Percentiles rank a stretch among this genome's conserved stretches.
phyloP scores from a whole-genome alignment of 1,140 invertebrate species.

The Gryllus bimaculatus region DNA sequence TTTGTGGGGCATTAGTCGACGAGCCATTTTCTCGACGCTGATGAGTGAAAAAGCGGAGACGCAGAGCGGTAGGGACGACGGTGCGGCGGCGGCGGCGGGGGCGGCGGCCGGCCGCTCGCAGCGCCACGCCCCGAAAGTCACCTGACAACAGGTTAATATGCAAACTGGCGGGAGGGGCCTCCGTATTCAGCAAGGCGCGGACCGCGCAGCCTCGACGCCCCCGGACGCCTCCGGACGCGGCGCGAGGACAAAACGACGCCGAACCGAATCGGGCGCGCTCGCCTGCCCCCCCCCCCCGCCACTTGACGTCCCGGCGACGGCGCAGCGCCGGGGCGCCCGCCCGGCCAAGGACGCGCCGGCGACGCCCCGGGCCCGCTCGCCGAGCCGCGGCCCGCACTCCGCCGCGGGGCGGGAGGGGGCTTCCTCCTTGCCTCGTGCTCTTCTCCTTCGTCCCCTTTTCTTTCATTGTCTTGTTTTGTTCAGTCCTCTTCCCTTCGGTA shows the following conservation, averaged over 20 bases:
- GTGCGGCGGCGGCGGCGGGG: too few species aligned
- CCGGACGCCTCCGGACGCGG: neutral
- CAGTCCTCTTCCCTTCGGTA: neutral
- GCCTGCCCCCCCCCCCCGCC: too few species aligned
- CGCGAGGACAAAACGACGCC: neutral
- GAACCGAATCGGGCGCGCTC: neutral
- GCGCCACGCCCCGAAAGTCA: too few species aligned
- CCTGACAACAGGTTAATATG: conserved; percentile 4
- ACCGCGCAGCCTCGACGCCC: neutral
- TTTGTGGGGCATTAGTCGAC: neutral
- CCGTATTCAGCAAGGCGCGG: neutral
- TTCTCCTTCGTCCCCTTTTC: neutral
- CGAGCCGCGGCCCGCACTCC: too few species aligned
- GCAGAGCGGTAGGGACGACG: neutral
- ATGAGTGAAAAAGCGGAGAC: neutral
- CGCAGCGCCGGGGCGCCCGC: too few species aligned
- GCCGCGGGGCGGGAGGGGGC: too few species aligned
- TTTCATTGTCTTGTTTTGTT: neutral
- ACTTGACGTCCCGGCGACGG: too few species aligned
- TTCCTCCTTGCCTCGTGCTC: neutral
- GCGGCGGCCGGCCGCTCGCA: neutral
- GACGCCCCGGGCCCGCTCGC: too few species aligned
- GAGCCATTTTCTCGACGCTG: neutral
- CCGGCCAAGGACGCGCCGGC: too few species aligned
- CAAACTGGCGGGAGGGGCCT: neutral